These are phyloP conservation scores for Crotalus viridis DNA, from an alignment of 2,113 vertebrate genomes.

Conservation along the genomic window DNA sequence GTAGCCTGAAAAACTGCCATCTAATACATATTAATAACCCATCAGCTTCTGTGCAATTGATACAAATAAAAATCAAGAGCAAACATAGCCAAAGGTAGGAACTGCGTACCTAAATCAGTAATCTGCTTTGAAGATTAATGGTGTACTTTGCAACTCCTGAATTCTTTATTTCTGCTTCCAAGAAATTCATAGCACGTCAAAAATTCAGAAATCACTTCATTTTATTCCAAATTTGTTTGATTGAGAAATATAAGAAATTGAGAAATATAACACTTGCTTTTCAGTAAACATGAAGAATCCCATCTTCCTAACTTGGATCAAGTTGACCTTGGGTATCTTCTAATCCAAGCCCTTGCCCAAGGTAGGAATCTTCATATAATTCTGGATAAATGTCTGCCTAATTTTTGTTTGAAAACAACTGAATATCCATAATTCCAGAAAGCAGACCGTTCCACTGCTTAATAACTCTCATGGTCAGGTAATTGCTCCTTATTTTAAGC, in stretches of 20 bases:
- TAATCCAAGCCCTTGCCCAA: background rate
- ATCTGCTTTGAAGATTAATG: slow-evolving; percentile 21
- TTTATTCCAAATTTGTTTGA: slow-evolving; percentile 38
- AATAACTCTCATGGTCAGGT: background rate
- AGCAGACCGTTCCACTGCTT: background rate
- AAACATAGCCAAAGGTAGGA: slow-evolving; percentile 31
- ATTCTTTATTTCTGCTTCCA: slow-evolving; percentile 36
- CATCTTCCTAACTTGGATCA: background rate
- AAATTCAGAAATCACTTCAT: slow-evolving; percentile 43
- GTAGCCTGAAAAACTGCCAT: slow-evolving; percentile 31
- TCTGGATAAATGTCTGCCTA: background rate
- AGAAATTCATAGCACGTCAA: slow-evolving; percentile 32
- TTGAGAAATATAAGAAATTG: slow-evolving; percentile 14
- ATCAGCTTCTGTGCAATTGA: slow-evolving; percentile 52
- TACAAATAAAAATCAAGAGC: slow-evolving; percentile 34
- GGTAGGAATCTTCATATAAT: background rate
- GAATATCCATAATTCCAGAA: background rate
- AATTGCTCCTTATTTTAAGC: background rate
- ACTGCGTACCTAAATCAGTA: slow-evolving; percentile 41
- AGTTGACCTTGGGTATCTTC: background rate
- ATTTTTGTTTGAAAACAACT: background rate
- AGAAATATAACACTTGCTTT: background rate
- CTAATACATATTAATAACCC: slow-evolving; percentile 21
- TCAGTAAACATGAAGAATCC: background rate
- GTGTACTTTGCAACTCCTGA: slow-evolving; percentile 6